These are phyloP conservation scores for Hypomesus transpacificus DNA, from an alignment of 2,113 vertebrate genomes.

Conservation along the genomic window DNA sequence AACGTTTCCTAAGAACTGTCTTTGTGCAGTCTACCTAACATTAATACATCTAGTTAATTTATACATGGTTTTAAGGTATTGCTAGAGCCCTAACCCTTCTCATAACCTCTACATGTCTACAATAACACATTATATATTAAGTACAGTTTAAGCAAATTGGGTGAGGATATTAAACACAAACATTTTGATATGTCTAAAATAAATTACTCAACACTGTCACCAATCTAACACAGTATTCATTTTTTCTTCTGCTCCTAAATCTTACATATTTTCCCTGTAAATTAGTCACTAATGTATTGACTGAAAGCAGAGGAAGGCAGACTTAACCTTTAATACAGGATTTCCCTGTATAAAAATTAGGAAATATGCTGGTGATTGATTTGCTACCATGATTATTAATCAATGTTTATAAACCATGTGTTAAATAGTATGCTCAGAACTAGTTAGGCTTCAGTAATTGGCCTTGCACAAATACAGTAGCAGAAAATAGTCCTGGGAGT, in stretches of 20 bases:
- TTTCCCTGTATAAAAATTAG: neutral
- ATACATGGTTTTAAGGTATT: too few relatives aligned
- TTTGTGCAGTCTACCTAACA: too few relatives aligned
- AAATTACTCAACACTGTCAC: too few relatives aligned
- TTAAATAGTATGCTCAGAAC: neutral
- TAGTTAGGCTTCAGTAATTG: neutral
- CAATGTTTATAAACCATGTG: conserved; percentile 5
- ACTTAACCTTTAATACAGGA: neutral
- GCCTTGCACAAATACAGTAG: neutral
- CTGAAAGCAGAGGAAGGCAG: neutral
- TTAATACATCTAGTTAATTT: too few relatives aligned
- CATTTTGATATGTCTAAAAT: too few relatives aligned
- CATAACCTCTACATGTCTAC: too few relatives aligned
- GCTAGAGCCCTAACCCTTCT: too few relatives aligned
- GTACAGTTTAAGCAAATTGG: too few relatives aligned
- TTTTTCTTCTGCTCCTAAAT: neutral
- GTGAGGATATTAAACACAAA: too few relatives aligned
- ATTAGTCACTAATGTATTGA: conserved; percentile 7
- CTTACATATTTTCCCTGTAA: neutral
- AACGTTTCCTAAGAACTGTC: too few relatives aligned
- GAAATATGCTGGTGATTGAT: conserved; percentile 1
- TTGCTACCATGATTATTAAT: neutral
- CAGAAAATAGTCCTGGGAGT: neutral
- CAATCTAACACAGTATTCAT: too few relatives aligned
- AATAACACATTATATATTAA: too few relatives aligned